phyloP scores from a whole-genome alignment of 1,140 invertebrate genomes.

The Coenobita brevimanus region DNA sequence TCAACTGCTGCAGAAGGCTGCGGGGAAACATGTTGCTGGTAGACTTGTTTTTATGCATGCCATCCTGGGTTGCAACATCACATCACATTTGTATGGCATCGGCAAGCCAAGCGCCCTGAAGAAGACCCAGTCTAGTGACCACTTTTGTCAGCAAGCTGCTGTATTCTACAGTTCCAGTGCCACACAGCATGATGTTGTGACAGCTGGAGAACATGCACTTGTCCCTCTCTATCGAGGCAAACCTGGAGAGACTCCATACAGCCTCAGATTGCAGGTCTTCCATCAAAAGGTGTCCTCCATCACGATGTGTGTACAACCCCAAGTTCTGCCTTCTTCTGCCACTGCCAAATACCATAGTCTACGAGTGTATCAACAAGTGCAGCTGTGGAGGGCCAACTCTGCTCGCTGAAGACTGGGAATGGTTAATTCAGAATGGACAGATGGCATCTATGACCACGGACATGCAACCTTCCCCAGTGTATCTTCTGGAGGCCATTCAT shows the following conservation, averaged over 20 bases:
- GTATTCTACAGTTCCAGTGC: no score
- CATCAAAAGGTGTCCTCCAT: not conserved
- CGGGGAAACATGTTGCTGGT: not conserved
- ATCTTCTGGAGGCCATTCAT: no score
- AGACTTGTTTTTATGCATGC: not conserved
- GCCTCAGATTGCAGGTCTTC: not conserved
- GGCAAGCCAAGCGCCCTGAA: no score
- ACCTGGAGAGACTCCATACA: not conserved
- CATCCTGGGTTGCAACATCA: not conserved
- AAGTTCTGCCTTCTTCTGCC: not conserved
- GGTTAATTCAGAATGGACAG: no score
- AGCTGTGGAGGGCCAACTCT: not conserved
- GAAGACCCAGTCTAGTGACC: not conserved
- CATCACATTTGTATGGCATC: no score
- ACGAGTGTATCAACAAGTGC: not conserved
- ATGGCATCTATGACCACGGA: not conserved
- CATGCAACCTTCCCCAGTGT: no score
- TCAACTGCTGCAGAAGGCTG: not conserved
- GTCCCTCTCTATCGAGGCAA: not conserved
- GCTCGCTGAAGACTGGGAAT: no score
- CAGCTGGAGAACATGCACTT: no score
- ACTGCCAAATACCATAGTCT: no score
- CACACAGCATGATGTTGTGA: no score
- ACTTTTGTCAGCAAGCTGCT: no score
- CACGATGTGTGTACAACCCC: not conserved